Evolutionary conservation across 2,797 vertebrate species (phyloP).

Genomic region (Mastacembelus armatus): DNA sequence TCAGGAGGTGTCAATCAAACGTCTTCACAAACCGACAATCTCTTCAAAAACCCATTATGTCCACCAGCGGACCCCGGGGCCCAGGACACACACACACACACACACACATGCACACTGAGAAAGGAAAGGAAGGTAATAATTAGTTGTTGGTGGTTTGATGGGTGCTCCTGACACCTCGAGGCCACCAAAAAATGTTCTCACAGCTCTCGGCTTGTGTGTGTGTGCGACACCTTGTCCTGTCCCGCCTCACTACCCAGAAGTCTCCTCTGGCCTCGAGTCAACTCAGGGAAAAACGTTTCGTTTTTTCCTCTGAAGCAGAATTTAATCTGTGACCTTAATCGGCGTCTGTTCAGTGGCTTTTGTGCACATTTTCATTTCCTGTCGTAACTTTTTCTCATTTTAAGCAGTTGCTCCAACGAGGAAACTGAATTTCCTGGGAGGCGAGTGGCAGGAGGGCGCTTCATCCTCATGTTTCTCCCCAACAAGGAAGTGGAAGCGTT

Average conservation of each 20-base stretch:
- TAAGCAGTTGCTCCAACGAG: too few species aligned
- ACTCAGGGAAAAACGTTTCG: slow-evolving; percentile 16
- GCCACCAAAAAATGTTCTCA: slow-evolving; percentile 72
- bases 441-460: too few species aligned
- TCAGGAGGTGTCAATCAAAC: slow-evolving; percentile 79
- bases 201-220: slow-evolving; percentile 38
- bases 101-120: slow-evolving; percentile 44
- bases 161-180: slow-evolving; percentile 68
- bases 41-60: slow-evolving; percentile 78
- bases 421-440: too few species aligned
- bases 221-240: slow-evolving; percentile 14
- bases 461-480: too few species aligned
- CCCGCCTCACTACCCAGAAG: slow-evolving; percentile 45
- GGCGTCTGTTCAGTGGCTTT: background rate
- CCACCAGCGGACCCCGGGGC: slow-evolving; percentile 64
- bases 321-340: slow-evolving; percentile 23
- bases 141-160: slow-evolving; percentile 74
- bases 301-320: slow-evolving; percentile 22
- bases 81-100: slow-evolving; percentile 29
- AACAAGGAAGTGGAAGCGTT: too few species aligned
- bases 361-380: background rate
- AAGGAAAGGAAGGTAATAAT: slow-evolving; percentile 74
- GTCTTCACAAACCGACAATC: slow-evolving; percentile 75
- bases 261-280: slow-evolving; percentile 37
- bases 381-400: too few species aligned